phyloP scores from a whole-genome alignment of 2,113 vertebrate genomes.

The Odocoileus virginianus region DNA sequence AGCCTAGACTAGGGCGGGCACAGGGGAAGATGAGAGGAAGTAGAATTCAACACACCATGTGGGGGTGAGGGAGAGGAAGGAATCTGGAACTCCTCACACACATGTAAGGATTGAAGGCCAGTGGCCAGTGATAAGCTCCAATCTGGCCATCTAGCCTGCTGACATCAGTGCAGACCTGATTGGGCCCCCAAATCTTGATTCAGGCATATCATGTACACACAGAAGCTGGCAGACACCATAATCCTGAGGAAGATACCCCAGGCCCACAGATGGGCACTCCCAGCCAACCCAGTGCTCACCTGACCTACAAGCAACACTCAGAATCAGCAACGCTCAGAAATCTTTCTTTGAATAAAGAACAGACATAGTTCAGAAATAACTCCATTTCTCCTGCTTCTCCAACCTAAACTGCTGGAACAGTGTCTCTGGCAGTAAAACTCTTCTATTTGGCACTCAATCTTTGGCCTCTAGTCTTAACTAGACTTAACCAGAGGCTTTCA shows the following conservation, averaged over 20 bases:
- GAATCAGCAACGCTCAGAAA: not conserved
- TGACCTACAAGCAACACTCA: not conserved
- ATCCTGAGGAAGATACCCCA: not conserved
- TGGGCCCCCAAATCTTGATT: not conserved
- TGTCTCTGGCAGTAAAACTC: not conserved
- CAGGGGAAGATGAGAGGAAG: not conserved
- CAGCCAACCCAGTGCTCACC: not conserved
- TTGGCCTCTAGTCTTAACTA: not conserved
- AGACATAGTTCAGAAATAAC: not conserved
- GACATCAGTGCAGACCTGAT: not conserved
- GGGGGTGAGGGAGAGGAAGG: not conserved
- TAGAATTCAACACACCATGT: not conserved
- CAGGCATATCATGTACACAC: not conserved
- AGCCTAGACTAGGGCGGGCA: not conserved
- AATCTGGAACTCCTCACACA: not conserved
- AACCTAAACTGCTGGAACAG: not conserved
- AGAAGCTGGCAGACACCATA: not conserved
- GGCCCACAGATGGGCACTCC: not conserved
- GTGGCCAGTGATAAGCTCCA: not conserved
- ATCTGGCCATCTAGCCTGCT: not conserved
- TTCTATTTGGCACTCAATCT: not conserved
- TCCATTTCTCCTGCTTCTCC: not conserved
- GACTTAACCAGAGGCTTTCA: not conserved
- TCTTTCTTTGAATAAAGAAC: not conserved
- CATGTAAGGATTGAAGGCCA: not conserved